Percentiles rank a stretch among this genome's conserved stretches.
These are phyloP conservation scores for Orthonychiurus folsomi DNA, from an alignment of 2,888 invertebrate species.

Conservation along the genomic window DNA sequence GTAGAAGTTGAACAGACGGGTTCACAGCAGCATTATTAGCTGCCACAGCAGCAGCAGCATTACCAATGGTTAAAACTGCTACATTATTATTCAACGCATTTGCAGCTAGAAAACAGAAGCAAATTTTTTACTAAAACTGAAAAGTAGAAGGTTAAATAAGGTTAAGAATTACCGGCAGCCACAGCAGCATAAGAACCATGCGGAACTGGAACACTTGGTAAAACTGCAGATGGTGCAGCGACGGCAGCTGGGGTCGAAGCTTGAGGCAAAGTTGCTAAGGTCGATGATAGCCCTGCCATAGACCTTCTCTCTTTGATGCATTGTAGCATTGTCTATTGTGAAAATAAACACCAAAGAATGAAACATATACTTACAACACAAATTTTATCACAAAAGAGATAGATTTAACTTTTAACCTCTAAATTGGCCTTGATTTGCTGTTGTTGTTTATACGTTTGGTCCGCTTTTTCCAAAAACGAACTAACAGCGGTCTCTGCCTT, in stretches of 20 bases:
- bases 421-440: slow-evolving; percentile 81
- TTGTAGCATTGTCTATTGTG: slow-evolving; percentile 39
- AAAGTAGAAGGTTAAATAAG: neutral
- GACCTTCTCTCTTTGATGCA: slow-evolving; percentile 39
- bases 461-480: slow-evolving; percentile 82
- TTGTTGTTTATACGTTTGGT: slow-evolving; percentile 82
- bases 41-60: too few relatives aligned
- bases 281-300: slow-evolving; percentile 33
- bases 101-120: slow-evolving; percentile 22
- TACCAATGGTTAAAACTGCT: slow-evolving; percentile 7
- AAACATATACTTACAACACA: neutral
- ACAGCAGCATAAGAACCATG: slow-evolving; percentile 31
- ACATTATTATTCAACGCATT: slow-evolving; percentile 35
- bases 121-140: neutral
- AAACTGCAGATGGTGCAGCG: slow-evolving; percentile 7
- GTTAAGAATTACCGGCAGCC: slow-evolving; percentile 22
- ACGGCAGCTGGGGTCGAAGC: slow-evolving; percentile 8
- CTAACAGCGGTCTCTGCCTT: slow-evolving; percentile 90
- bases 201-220: slow-evolving; percentile 18
- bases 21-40: slow-evolving; percentile 4
- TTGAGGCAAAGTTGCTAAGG: slow-evolving; percentile 12
- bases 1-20: neutral
- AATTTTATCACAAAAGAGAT: too few relatives aligned
- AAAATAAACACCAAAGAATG: slow-evolving; percentile 1
- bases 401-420: slow-evolving; percentile 52